Percentiles rank a stretch among this genome's conserved stretches.
Evolutionary conservation across 2,113 vertebrate species (phyloP).

Genomic region (Callipepla californica): DNA sequence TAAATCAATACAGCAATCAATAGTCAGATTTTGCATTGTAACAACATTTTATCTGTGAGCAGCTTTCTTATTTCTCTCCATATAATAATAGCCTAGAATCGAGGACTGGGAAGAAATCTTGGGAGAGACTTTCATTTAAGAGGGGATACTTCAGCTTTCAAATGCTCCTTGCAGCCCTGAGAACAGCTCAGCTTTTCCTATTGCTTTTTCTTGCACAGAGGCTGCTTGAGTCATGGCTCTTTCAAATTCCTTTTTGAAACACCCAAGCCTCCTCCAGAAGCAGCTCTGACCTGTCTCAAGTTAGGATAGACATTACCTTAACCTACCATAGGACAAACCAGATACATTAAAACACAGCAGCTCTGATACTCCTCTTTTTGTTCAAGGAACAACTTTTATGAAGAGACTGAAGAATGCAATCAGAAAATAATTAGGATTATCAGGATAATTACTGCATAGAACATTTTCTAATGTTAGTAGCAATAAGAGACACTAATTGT

Average conservation of each 20-base stretch:
- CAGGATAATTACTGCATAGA: slow-evolving; percentile 14
- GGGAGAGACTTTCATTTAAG: neutral
- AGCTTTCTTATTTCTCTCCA: neutral
- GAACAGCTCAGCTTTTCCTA: neutral
- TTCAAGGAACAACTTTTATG: neutral
- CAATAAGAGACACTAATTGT: neutral
- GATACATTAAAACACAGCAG: accelerated
- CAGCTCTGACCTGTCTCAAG: neutral
- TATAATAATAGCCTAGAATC: neutral
- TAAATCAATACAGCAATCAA: neutral
- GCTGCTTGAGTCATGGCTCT: neutral
- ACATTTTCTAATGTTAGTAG: slow-evolving; percentile 10
- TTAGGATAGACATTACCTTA: neutral
- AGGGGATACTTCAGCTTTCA: neutral
- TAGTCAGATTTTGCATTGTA: neutral
- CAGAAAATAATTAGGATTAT: slow-evolving; percentile 29
- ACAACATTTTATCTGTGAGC: neutral
- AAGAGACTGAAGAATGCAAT: slow-evolving; percentile 1
- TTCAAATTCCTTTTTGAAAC: neutral
- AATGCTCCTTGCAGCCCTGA: neutral
- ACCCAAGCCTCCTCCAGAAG: neutral
- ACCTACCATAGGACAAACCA: neutral
- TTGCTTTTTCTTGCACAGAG: neutral
- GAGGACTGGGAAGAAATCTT: neutral
- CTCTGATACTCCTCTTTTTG: neutral